These are phyloP conservation scores for Cinclus mexicanus DNA, from an alignment of 2,113 vertebrate species.

Conservation along the genomic window DNA sequence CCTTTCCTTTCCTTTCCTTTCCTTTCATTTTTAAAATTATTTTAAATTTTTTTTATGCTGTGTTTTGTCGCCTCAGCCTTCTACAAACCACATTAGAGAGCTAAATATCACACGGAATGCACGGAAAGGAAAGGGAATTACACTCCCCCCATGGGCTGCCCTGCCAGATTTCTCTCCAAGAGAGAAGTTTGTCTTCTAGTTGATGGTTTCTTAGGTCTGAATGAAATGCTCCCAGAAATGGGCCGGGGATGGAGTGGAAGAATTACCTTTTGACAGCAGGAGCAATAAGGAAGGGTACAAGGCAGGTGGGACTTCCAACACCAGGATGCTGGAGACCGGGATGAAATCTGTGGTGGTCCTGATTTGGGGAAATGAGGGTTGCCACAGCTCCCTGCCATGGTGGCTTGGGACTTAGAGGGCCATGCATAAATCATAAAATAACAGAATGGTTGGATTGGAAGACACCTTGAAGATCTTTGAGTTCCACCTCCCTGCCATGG, in stretches of 20 bases:
- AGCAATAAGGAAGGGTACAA: neutral
- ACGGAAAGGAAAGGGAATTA: neutral
- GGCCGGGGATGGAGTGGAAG: neutral
- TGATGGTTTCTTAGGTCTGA: neutral
- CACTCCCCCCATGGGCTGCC: fast-evolving
- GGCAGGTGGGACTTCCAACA: neutral
- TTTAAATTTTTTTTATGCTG: neutral
- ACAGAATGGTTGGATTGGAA: neutral
- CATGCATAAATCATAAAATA: neutral
- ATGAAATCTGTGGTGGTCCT: neutral
- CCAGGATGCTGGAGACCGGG: fast-evolving
- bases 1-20: too few species aligned
- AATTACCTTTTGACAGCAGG: neutral
- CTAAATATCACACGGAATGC: fast-evolving
- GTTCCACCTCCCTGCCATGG: neutral
- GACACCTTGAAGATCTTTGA: too few species aligned
- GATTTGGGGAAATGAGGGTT: neutral
- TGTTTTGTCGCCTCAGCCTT: neutral
- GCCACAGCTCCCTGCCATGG: neutral
- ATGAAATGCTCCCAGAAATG: neutral
- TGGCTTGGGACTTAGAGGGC: neutral
- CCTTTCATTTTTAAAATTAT: too few species aligned
- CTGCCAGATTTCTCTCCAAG: neutral
- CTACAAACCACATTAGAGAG: neutral
- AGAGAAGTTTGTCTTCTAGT: neutral